Conservation (phyloP, 2,888 invertebrate species). For the Watsonalla binaria region DNA sequence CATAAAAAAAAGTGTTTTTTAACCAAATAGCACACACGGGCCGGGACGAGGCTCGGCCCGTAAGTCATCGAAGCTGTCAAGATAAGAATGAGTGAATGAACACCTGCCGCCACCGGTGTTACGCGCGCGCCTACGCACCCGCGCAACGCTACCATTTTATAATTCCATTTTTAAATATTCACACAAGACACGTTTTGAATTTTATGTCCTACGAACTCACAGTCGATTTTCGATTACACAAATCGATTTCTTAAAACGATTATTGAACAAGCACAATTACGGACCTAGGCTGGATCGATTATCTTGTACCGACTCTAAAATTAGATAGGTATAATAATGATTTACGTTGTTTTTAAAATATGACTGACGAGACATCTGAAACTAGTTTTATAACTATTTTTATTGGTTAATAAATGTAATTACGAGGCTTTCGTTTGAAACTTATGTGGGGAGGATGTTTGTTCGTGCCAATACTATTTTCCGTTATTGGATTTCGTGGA, state of each 20-base stretch:
- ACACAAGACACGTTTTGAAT: constrained; percentile 25
- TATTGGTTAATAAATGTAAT: constrained; percentile 39
- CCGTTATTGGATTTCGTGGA: constrained; percentile 20
- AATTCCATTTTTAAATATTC: constrained; percentile 44
- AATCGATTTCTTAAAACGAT: constrained; percentile 28
- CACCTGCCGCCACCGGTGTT: constrained; percentile 76
- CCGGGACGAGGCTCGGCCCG: constrained; percentile 51
- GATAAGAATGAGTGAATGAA: constrained; percentile 77
- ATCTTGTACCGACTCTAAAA: constrained; percentile 67
- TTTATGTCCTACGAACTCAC: constrained; percentile 32
- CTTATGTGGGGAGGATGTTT: constrained; percentile 1
- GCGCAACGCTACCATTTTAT: constrained; percentile 35
- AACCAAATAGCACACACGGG: constrained; percentile 67
- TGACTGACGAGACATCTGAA: constrained; percentile 62
- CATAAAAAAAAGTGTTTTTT: constrained; percentile 59
- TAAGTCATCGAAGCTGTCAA: constrained; percentile 77
- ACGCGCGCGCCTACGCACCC: constrained; percentile 70
- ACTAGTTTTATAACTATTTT: constrained; percentile 44
- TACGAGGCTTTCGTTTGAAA: constrained; percentile 15
- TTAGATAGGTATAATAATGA: constrained; percentile 70
- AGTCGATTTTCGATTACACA: constrained; percentile 35
- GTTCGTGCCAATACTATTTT: constrained; percentile 22
- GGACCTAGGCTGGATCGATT: constrained; percentile 56
- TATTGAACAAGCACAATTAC: constrained; percentile 47
- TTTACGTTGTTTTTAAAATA: constrained; percentile 68